A percentile compares a stretch with the other conserved stretches of the same genome.
Conservation (phyloP, 2,113 vertebrate species). For the Podiceps cristatus region DNA sequence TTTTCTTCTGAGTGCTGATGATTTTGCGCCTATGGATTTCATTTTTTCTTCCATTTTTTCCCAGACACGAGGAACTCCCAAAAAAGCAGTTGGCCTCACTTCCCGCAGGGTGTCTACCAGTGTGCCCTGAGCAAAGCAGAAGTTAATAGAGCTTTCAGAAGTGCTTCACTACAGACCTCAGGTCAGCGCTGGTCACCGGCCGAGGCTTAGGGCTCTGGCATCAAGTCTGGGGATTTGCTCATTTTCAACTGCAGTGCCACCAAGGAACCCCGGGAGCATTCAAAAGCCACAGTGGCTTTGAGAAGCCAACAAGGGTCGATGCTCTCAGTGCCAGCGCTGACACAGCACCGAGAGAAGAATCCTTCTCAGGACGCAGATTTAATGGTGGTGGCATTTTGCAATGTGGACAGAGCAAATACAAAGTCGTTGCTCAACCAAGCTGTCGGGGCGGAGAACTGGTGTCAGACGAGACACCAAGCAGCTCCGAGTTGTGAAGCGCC, state of each 20-base stretch:
- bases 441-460: neutral
- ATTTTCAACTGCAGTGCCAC: neutral
- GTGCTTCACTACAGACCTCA: neutral
- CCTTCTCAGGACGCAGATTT: neutral
- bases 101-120: constrained; percentile 87
- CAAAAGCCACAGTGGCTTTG: neutral
- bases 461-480: neutral
- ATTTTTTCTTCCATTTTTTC: constrained; percentile 96
- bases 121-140: constrained; percentile 79
- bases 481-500: neutral
- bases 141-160: neutral
- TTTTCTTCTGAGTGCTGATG: constrained; percentile 79
- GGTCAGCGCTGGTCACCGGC: neutral
- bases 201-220: neutral
- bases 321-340: neutral
- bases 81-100: constrained; percentile 87
- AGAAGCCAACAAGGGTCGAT: neutral
- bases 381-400: neutral
- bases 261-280: neutral
- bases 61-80: constrained; percentile 95
- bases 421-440: neutral
- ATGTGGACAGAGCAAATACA: neutral
- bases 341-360: neutral
- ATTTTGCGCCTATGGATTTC: constrained; percentile 80
- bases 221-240: neutral